Percentiles rank a stretch among this genome's conserved stretches.
Conservation (phyloP, 2,888 invertebrate genomes). For the Chaetogeoica ovagalla region DNA sequence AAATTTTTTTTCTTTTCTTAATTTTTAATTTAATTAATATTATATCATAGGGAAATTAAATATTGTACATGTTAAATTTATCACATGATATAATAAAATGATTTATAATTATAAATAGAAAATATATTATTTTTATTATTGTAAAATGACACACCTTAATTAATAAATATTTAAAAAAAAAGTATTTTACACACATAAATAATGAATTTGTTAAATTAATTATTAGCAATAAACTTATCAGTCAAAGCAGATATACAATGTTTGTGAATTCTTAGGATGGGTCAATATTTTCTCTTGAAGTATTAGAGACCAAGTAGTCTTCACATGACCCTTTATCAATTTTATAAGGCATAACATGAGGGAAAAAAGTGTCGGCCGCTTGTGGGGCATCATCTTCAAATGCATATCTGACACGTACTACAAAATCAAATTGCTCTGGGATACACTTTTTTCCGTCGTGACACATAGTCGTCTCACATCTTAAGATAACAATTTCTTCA, state of each 20-base stretch:
- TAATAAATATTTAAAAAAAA: slow-evolving; percentile 1
- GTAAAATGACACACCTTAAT: background rate
- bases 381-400: slow-evolving; percentile 15
- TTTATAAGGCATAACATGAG: slow-evolving; percentile 10
- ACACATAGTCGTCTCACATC: slow-evolving; percentile 40
- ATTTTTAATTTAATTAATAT: no score
- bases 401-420: slow-evolving; percentile 17
- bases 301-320: background rate
- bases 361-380: slow-evolving; percentile 32
- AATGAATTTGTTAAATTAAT: background rate
- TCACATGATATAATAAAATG: no score
- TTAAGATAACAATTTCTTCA: slow-evolving; percentile 36
- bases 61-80: no score
- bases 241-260: background rate
- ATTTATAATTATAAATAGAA: no score
- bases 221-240: background rate
- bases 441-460: slow-evolving; percentile 25
- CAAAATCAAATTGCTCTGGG: slow-evolving; percentile 34
- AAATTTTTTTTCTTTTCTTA: no score
- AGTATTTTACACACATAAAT: background rate
- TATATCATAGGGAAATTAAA: no score
- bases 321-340: background rate
- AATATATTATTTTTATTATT: background rate
- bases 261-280: background rate
- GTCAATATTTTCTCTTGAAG: background rate